Base-by-base conservation (phyloP, 1,140 invertebrate genomes). In the Venturia canescens region DNA sequence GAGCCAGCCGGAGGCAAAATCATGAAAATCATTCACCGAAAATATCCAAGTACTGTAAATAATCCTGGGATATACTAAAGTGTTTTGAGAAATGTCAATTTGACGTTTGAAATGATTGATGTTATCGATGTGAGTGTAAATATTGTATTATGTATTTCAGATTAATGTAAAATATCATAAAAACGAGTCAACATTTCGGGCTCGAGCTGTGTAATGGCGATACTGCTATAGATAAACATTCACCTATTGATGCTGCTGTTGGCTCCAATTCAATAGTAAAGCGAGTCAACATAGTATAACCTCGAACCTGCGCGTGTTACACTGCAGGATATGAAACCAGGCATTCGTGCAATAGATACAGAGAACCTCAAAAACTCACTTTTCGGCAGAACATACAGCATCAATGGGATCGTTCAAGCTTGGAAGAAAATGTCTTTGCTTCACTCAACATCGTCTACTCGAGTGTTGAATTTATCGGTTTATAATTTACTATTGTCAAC, bases 231-330 rank as follows among this genome's bases (percentile, higher is more conserved):
- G n/a, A 57, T 21, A 23, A 57, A 57, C n/a, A 57, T 57, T 57
- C 13, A 21, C 18, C 53, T 23, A 57, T 23, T 57, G 53, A 57
- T 44, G 38, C 38, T 57, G 53, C 15, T 57, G 53, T 23, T 57
- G 53, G 53, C 53, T 57, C 21, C 18, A 23, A 57, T 57, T 57
- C 53, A 57, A 57, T n/a, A 57, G 53, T 23, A 57, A 57, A 57
- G 53, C 16, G 38, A 44, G 38, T 44, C 7, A 44, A 44, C 53
- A 57, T 57, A 57, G 53, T 18, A 57, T 57, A 57, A 57, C 3
- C 53, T 23, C 53, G 53, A 57, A 57, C 53, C n/a, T n/a, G 53
- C 53, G 38, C 38, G 13, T 44, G 3, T 44, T 44, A 21, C 53
- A 21, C 53, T 21, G 53, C 21, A 23, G 53, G 53, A 57, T 57